Base-by-base conservation (phyloP, 2,888 invertebrate genomes). In the Yponomeuta cagnagella region DNA sequence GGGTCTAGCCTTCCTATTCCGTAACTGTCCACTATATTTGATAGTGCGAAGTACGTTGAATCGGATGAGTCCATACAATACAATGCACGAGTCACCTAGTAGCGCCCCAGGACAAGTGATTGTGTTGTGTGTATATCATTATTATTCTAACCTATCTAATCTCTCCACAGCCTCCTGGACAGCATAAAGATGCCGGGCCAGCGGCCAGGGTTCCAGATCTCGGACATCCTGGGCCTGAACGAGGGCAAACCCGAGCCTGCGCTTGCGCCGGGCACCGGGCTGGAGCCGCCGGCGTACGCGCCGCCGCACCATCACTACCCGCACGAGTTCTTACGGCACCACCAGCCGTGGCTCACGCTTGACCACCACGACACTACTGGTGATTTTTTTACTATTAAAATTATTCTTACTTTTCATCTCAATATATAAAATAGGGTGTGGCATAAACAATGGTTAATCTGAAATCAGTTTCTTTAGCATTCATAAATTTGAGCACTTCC, bases 191-290 rank as follows among this genome's bases (percentile, higher is more conserved):
- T 96, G 93, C 95, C 95, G 0, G 95, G 95, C 70, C 95, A 95
- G 80, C 93, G 96, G 77, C 94, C 96, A 0, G 96, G 98, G 73
- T 98, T 98, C 88, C 97, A 97, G 81, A 98, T 98, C 80, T 97
- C 97, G 78, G 98, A 98, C 86, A 98, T 98, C 80, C 93, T 98
- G 80, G 98, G 98, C 78, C 93, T 98, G 78, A 97, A 97, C 80
- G 96, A 96, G 76, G 93, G 93, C 74, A 86, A 92, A 75, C 85
- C 92, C 75, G 93, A 93, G 77, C 80, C 85, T 30, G 74, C 75
- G 10, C 15, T 48, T 4, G 70, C 63, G 8, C 48, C 33, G 2
- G 77, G 89, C 10, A 87, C 8, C 80, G 74, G 87, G 70, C 79
- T 86, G 2, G 74, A 90, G 70, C 77, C 91, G 66, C 90, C 90